phyloP scores from a whole-genome alignment of 2,113 vertebrate genomes.

The Arenaria interpres region DNA sequence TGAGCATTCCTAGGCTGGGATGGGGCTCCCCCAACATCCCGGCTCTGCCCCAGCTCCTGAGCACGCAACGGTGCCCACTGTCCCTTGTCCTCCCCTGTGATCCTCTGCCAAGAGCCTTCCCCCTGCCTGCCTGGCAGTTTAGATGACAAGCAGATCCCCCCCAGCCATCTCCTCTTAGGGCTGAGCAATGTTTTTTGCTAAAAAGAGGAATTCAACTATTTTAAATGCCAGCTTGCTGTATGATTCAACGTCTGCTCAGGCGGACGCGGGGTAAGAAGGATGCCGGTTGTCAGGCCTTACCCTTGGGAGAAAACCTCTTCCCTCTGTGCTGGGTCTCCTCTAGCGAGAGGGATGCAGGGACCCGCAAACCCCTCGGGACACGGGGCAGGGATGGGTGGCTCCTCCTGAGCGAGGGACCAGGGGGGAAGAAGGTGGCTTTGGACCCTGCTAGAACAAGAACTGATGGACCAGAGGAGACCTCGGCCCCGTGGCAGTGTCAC shows the following conservation, averaged over 20 bases:
- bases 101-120: background rate
- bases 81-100: rapidly evolving
- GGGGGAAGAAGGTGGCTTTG: background rate
- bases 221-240: background rate
- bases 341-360: rapidly evolving
- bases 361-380: background rate
- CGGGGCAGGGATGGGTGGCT: rapidly evolving
- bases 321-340: background rate
- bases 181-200: background rate
- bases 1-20: background rate
- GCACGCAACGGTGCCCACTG: background rate
- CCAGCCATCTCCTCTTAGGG: background rate
- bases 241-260: constrained; percentile 17
- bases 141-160: background rate
- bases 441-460: background rate
- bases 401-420: background rate
- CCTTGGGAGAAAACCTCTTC: background rate
- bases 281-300: background rate
- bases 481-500: rapidly evolving
- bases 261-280: background rate
- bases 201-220: background rate
- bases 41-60: background rate
- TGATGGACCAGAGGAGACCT: background rate
- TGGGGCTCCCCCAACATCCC: background rate
- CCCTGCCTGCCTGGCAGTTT: rapidly evolving